Base-by-base conservation (phyloP, 2,888 invertebrate species). In the Drosophila acutilabella region DNA sequence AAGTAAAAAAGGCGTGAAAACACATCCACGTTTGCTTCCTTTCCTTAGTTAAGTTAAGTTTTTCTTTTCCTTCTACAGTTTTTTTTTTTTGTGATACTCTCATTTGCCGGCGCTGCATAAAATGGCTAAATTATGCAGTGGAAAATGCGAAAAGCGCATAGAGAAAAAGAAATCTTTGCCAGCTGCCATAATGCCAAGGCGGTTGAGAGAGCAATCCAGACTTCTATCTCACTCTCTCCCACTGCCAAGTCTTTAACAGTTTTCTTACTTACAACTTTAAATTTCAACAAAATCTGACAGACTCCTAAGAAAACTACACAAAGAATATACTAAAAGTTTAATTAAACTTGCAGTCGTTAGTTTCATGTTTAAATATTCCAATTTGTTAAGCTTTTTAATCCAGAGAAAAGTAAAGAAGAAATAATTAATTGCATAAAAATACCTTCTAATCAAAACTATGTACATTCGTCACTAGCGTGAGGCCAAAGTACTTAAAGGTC, bases 151-250 rank as follows among this genome's bases (percentile, higher is more conserved):
- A 45, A 44, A 36, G 48, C 50, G 57, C 56, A 53, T 42, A 60
- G 47, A 33, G 18, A 40, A 50, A 40, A 57, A 65, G 54, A 82
- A 82, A 85, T 81, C 85, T 71, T 64, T 41, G 74, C 65, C 85
- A 80, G 80, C 75, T 85, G 80, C 80, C 74, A 82, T 85, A 81
- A 85, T 74, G 72, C 80, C 72, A 81, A 80, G 68, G 67, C 50
- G 61, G 65, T 62, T 64, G 65, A 65, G 14, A 26, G 50, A 50
- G 69, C 69, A 57, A 45, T 23, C 26, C 41, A 20, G 16, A 23
- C 54, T 41, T 56, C 42, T 8, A 8, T 30, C 8, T 30, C 30
- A 2, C 2, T 30, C 30, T 30, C 30, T 30, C 16, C 36, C 61
- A 54, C 58, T 58, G 47, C 65, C 52, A 58, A 47, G 47, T 51